Conservation (phyloP, 1,140 invertebrate species). For the Probaryconus sp. region DNA sequence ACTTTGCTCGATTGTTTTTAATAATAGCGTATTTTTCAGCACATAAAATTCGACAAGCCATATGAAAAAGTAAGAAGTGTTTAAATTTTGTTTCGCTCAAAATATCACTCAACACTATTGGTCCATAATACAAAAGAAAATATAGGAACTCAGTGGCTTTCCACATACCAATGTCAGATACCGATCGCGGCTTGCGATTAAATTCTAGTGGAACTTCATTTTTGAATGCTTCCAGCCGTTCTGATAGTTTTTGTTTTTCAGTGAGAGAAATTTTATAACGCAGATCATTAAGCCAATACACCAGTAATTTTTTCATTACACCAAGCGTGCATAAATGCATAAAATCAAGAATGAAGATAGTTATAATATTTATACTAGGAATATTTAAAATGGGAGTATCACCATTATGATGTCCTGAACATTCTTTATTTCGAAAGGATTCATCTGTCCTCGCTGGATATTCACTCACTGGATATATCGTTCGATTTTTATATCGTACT, state of each 20-base stretch:
- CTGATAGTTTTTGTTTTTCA: not conserved
- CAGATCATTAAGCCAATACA: constrained; percentile 6
- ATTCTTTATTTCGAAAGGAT: constrained; percentile 20
- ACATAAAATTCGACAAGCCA: too few relatives aligned
- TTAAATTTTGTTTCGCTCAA: too few relatives aligned
- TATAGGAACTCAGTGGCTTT: too few relatives aligned
- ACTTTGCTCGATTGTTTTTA: too few relatives aligned
- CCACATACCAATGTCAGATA: too few relatives aligned
- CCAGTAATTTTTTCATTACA: constrained; percentile 15
- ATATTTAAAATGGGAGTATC: constrained; percentile 15
- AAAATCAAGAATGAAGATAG: constrained; percentile 13
- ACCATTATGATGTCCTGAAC: constrained; percentile 11
- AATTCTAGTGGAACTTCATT: constrained; percentile 1
- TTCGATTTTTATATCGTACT: constrained; percentile 2
- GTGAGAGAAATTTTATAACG: constrained; percentile 17
- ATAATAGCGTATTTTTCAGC: too few relatives aligned
- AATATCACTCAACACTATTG: too few relatives aligned
- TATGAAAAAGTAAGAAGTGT: too few relatives aligned
- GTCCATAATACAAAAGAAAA: too few relatives aligned
- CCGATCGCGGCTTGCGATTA: not conserved
- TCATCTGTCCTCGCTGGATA: constrained; percentile 3
- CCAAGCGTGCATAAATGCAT: constrained; percentile 16
- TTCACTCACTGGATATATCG: constrained; percentile 9
- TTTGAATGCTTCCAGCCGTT: not conserved
- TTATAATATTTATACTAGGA: constrained; percentile 2